Evolutionary conservation across 2,113 vertebrate species (phyloP), one percentile per base, ranked within the genome.

Genomic region (Petroica traversi): DNA sequence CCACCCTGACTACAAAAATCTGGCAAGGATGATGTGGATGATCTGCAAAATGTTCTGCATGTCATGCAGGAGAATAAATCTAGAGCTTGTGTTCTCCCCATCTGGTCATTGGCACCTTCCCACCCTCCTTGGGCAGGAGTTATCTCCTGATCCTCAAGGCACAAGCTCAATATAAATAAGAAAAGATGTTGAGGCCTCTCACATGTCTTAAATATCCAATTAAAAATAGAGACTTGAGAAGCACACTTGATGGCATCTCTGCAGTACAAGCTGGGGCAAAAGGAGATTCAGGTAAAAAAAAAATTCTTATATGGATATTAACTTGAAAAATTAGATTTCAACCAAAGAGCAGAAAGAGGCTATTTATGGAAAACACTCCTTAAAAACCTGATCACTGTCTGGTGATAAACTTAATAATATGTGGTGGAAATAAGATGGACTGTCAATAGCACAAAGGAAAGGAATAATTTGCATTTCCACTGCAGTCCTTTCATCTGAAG

Each of bases 391-490:
- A 59, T 68, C 22, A 17, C 19, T 48, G 63, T 14, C 48, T 61
- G 52, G 23, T 45, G 85, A 82, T 38, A 15, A 11, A 49, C 6
- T 23, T 55, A 63, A 36, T 62, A 62, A 58, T 54, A 36, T 1
- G 6, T 36, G 19, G 18, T 49, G 7, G 49, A 82, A 69, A 7
- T 41, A 33, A 77, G 12, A 49, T 34, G 23, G 41, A 61, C 29
- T 94, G 38, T 62, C 71, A 79, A 13, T 14, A 49, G 24, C 54
- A 87, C 66, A 89, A 89, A 89, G 29, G 51, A 76, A 91, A 93
- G 38, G 34, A 49, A 64, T 63, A 49, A 72, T 85, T 87, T 92
- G 61, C 31, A 59, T 89, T 95, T 79, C 73, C 46, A 58, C 28
- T 62, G 48, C 58, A 82, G 18, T 33, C 29, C 38, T 85, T 94